These are phyloP conservation scores for Pteropus alecto DNA, from an alignment of 2,113 vertebrate genomes.

Conservation along the genomic window DNA sequence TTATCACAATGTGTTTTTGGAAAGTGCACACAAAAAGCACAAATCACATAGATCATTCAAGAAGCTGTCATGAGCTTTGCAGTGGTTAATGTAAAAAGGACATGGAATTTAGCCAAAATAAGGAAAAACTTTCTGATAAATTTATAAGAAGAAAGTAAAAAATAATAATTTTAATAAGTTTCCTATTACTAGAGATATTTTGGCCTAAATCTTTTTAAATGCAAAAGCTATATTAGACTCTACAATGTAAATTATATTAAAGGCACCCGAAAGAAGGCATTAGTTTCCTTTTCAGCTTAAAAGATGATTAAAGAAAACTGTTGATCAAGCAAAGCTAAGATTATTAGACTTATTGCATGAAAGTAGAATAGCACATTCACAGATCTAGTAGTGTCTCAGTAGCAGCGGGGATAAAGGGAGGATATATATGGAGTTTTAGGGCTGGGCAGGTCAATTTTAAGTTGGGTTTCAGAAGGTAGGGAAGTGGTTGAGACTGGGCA, in stretches of 20 bases:
- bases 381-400: not conserved
- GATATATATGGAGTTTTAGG: not conserved
- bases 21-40: not conserved
- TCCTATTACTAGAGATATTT: not conserved
- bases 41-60: not conserved
- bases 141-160: not conserved
- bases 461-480: not conserved
- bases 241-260: not conserved
- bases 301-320: not conserved
- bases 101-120: not conserved
- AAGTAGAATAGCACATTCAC: not conserved
- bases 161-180: not conserved
- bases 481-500: not conserved
- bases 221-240: not conserved
- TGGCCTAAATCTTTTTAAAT: not conserved
- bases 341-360: not conserved
- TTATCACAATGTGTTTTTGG: not conserved
- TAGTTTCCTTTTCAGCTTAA: not conserved
- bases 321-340: not conserved
- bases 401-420: rapidly evolving
- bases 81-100: not conserved
- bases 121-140: not conserved
- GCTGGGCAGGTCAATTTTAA: not conserved
- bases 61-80: not conserved
- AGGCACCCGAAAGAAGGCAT: not conserved